Evolutionary conservation across 2,113 vertebrate genomes (phyloP).

Genomic region (Hydrolagus affinis): DNA sequence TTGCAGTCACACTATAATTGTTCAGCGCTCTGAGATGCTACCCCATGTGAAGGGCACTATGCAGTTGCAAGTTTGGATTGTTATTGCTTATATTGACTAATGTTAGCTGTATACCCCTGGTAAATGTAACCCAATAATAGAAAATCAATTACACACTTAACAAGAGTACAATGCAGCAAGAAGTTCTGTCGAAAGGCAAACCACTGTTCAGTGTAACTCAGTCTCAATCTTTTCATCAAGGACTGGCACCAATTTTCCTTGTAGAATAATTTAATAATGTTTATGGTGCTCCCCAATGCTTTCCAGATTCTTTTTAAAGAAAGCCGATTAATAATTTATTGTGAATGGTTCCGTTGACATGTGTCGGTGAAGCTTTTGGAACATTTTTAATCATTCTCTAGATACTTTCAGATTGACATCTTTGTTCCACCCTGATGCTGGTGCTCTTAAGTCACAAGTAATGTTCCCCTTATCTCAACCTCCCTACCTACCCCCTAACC

Average conservation of each 20-base stretch:
- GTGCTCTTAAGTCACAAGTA: too few relatives aligned
- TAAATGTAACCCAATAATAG: neutral
- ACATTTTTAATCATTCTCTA: neutral
- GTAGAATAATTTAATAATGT: neutral
- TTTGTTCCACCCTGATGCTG: neutral
- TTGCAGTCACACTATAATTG: too few relatives aligned
- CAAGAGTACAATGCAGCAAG: neutral
- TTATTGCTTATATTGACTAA: neutral
- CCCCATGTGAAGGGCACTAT: too few relatives aligned
- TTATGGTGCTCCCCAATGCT: neutral
- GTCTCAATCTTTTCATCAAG: neutral
- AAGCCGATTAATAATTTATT: neutral
- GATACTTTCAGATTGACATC: neutral
- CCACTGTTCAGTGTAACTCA: neutral
- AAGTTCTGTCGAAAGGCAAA: neutral
- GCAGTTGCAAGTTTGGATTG: neutral
- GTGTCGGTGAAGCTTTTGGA: neutral
- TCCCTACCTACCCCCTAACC: too few relatives aligned
- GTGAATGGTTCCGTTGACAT: neutral
- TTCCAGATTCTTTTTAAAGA: neutral
- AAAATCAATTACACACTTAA: slow-evolving; percentile 5
- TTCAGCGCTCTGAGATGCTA: too few relatives aligned
- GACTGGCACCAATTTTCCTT: neutral
- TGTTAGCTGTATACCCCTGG: neutral
- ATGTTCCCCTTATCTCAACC: too few relatives aligned